Base-by-base conservation (phyloP, 2,888 invertebrate genomes). In the Macrophya annulata region DNA sequence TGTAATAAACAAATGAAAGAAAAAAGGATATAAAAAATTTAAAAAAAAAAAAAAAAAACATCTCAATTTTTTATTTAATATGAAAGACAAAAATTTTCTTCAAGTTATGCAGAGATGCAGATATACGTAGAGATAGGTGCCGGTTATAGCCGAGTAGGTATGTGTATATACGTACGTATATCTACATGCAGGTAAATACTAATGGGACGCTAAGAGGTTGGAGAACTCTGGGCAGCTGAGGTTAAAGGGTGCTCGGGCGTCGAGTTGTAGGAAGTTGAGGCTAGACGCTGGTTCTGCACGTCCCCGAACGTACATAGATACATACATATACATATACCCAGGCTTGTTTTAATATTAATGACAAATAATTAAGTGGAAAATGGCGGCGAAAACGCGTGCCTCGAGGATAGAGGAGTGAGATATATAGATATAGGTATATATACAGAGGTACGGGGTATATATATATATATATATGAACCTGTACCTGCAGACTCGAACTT, bases 321-420 rank as follows among this genome's bases (percentile, higher is more conserved):
- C 3, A 31, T 31, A 31, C 3, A 31, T 31, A 31, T 31, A 31
- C 31, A 31, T 31, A 21, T 43, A n/a, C 45, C 72, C 12, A 12
- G 72, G 72, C 72, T 74, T 74, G 45, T 74, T 74, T 74, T 45
- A 74, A 21, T 74, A 74, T 74, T 74, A 74, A 74, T 74, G 72
- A 74, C 72, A 45, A 74, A 74, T 74, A 74, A 74, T 74, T 74
- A 74, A 77, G 77, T 55, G 77, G 40, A 51, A 77, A 43, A 55
- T 43, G 77, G 51, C 51, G 51, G 55, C 55, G 77, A n/a, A 31
- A 77, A 77, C 77, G 51, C 77, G 77, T 55, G 77, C 55, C 77
- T n/a, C 55, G 17, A 6, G 10, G 72, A n/a, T 6, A n/a, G 45
- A 84, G 82, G 74, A 43, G 37, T 84, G 68, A 84, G 25, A 68